These are phyloP conservation scores for Helicorthomorpha holstii DNA, from an alignment of 1,140 invertebrate genomes.

Conservation along the genomic window DNA sequence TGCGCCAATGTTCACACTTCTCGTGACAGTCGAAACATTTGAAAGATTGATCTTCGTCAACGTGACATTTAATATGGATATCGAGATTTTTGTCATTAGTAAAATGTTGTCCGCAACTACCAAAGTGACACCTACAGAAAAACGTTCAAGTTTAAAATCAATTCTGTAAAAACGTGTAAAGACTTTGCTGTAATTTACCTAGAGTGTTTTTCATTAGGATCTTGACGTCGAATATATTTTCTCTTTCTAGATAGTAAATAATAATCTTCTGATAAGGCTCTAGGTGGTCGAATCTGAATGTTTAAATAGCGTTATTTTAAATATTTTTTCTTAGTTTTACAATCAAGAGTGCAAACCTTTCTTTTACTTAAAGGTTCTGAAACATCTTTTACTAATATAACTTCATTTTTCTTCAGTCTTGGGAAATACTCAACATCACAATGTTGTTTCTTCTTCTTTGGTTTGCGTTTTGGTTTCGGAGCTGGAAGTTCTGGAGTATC, in stretches of 20 bases:
- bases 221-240: conserved; percentile 8
- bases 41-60: conserved; percentile 22
- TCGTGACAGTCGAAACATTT: conserved; percentile 19
- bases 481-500: conserved; percentile 10
- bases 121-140: conserved; percentile 10
- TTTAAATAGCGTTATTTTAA: neutral
- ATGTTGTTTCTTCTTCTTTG: conserved; percentile 11
- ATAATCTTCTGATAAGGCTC: conserved; percentile 19
- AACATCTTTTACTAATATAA: neutral
- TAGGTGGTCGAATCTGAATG: conserved; percentile 16
- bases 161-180: too few relatives aligned
- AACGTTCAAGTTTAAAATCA: too few relatives aligned
- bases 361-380: conserved; percentile 10
- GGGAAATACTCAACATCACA: neutral
- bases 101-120: conserved; percentile 17
- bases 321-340: too few relatives aligned
- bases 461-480: conserved; percentile 7
- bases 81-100: conserved; percentile 17
- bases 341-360: neutral
- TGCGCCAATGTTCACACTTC: conserved; percentile 32
- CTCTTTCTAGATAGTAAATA: conserved; percentile 17
- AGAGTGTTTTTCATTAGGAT: conserved; percentile 5
- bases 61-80: conserved; percentile 24
- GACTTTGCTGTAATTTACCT: conserved; percentile 9
- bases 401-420: neutral